Evolutionary conservation across 2,113 vertebrate genomes (phyloP).

Genomic region (Nibea albiflora): DNA sequence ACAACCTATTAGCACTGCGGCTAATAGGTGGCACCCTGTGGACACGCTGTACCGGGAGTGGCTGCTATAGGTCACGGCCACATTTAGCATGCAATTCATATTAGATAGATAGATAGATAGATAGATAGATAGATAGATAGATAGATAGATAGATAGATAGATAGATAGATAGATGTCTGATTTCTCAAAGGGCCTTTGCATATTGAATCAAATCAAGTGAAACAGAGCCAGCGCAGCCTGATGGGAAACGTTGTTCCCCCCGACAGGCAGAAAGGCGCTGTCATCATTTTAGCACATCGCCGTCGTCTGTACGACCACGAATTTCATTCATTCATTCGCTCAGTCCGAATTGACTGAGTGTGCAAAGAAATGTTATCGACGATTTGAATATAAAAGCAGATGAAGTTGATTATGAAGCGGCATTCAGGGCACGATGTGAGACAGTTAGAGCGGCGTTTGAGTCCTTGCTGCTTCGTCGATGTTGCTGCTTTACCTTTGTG

Average conservation of each 20-base stretch:
- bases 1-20: not conserved
- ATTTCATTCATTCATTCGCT: constrained; percentile 13
- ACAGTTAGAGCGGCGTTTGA: not conserved
- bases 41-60: constrained; percentile 17
- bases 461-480: not conserved
- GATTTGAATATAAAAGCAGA: constrained; percentile 34
- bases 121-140: not conserved
- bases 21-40: constrained; percentile 23
- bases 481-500: not conserved
- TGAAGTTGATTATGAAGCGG: constrained; percentile 22
- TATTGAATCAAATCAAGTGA: constrained; percentile 76
- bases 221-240: constrained; percentile 58
- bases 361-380: not conserved
- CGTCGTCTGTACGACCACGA: constrained; percentile 33
- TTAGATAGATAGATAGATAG: not conserved
- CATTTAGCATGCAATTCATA: constrained; percentile 19
- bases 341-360: constrained; percentile 7
- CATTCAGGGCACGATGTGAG: not conserved
- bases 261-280: constrained; percentile 44
- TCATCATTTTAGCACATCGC: constrained; percentile 54
- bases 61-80: constrained; percentile 29
- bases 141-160: not conserved
- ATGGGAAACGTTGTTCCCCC: constrained; percentile 68
- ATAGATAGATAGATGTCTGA: not conserved
- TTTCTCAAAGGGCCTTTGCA: constrained; percentile 70